A percentile compares a stretch with the other conserved stretches of the same genome.
These are phyloP conservation scores for Zosterops pallidus DNA, from an alignment of 2,113 vertebrate species.

Conservation along the genomic window DNA sequence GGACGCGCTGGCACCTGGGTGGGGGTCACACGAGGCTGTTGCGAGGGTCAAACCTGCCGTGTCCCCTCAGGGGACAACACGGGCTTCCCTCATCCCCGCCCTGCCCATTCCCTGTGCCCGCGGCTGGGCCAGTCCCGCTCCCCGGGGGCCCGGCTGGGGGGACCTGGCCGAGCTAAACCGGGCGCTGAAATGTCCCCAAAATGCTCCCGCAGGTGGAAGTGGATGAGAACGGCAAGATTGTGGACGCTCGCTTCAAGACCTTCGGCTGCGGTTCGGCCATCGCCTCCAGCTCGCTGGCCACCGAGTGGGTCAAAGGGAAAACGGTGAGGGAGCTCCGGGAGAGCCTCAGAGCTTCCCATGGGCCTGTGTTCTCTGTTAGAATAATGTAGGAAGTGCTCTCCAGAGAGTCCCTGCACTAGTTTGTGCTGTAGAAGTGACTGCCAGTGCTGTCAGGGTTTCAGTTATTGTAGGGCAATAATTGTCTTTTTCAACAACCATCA, in stretches of 20 bases:
- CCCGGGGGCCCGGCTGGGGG: neutral
- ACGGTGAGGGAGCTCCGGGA: conserved; percentile 76
- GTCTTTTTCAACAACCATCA: neutral
- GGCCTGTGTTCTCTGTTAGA: accelerated
- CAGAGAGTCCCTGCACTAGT: accelerated
- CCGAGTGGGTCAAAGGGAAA: conserved; percentile 97
- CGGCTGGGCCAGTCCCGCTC: too few species aligned
- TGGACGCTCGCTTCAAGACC: conserved; percentile 91
- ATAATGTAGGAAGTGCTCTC: accelerated
- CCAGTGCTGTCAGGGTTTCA: neutral
- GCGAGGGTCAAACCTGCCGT: accelerated
- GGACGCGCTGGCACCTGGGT: neutral
- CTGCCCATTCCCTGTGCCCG: neutral
- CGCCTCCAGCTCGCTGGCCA: conserved; percentile 91
- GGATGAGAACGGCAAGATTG: conserved; percentile 85
- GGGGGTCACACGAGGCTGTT: accelerated
- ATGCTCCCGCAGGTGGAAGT: conserved; percentile 81
- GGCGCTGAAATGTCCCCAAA: accelerated
- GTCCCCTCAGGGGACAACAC: neutral
- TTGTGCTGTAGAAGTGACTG: accelerated
- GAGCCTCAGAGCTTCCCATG: accelerated
- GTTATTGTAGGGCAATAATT: accelerated
- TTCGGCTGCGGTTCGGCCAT: conserved; percentile 95
- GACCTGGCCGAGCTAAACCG: accelerated
- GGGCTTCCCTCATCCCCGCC: neutral